These are phyloP conservation scores for Pedicia rivosa DNA, from an alignment of 2,888 invertebrate species.

Conservation along the genomic window DNA sequence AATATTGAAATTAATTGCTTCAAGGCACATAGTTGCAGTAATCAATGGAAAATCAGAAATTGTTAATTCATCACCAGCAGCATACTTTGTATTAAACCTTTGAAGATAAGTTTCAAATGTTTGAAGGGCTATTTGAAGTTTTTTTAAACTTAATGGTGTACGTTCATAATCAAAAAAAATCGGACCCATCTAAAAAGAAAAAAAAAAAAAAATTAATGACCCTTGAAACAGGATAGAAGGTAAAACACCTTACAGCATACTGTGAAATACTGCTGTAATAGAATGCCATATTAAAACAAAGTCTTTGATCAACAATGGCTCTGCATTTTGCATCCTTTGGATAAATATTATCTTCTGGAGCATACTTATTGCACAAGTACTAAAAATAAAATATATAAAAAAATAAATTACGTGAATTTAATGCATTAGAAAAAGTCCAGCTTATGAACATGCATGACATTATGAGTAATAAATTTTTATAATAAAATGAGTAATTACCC, in stretches of 20 bases:
- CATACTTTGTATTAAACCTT: conserved; percentile 42
- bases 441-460: too few relatives aligned
- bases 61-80: conserved; percentile 49
- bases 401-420: too few relatives aligned
- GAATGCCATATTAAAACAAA: conserved; percentile 61
- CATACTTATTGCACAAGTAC: conserved; percentile 64
- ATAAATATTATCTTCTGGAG: conserved; percentile 45
- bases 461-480: too few relatives aligned
- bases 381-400: conserved; percentile 26
- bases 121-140: conserved; percentile 45
- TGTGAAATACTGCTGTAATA: conserved; percentile 55
- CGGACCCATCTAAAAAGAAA: conserved; percentile 44
- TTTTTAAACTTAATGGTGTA: conserved; percentile 48
- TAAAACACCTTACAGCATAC: conserved; percentile 42
- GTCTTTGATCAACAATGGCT: conserved; percentile 60
- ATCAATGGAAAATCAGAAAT: conserved; percentile 61
- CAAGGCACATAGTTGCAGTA: conserved; percentile 54
- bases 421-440: too few relatives aligned
- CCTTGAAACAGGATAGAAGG: too few relatives aligned
- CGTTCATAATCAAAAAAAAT: conserved; percentile 61
- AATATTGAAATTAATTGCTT: conserved; percentile 51
- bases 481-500: too few relatives aligned
- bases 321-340: conserved; percentile 52
- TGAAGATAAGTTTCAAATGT: conserved; percentile 51
- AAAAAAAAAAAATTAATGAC: neutral